Conservation (phyloP, 2,113 vertebrate genomes). For the Dolichallabes microphthalmus region DNA sequence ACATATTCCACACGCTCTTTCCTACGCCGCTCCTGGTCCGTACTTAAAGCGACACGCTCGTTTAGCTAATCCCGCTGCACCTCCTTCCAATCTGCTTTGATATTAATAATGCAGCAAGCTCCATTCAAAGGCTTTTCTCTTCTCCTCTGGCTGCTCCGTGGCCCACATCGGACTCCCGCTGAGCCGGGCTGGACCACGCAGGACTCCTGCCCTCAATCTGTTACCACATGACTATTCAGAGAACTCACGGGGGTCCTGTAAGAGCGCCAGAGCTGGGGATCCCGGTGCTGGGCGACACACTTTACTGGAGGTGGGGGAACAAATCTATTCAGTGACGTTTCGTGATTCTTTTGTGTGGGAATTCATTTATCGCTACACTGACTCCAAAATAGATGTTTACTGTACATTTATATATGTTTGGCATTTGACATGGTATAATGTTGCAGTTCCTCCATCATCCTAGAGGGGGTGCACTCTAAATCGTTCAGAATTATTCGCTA, state of each 20-base stretch:
- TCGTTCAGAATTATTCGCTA: too few relatives aligned
- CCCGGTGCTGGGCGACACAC: neutral
- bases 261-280: conserved; percentile 34
- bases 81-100: conserved; percentile 76
- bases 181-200: conserved; percentile 27
- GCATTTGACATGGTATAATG: too few relatives aligned
- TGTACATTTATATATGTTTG: too few relatives aligned
- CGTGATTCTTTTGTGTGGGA: too few relatives aligned
- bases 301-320: neutral
- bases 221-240: conserved; percentile 78
- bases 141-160: conserved; percentile 51
- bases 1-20: neutral
- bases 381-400: too few relatives aligned
- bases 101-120: conserved; percentile 87
- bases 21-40: conserved; percentile 19
- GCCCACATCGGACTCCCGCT: conserved; percentile 64
- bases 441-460: too few relatives aligned
- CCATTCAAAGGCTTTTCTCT: conserved; percentile 42
- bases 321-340: too few relatives aligned
- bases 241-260: conserved; percentile 69
- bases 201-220: conserved; percentile 77
- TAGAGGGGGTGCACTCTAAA: too few relatives aligned
- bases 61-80: conserved; percentile 61
- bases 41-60: conserved; percentile 26
- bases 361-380: too few relatives aligned